phyloP scores from a whole-genome alignment of 2,797 vertebrate species.

The Catostomus latipinnis region DNA sequence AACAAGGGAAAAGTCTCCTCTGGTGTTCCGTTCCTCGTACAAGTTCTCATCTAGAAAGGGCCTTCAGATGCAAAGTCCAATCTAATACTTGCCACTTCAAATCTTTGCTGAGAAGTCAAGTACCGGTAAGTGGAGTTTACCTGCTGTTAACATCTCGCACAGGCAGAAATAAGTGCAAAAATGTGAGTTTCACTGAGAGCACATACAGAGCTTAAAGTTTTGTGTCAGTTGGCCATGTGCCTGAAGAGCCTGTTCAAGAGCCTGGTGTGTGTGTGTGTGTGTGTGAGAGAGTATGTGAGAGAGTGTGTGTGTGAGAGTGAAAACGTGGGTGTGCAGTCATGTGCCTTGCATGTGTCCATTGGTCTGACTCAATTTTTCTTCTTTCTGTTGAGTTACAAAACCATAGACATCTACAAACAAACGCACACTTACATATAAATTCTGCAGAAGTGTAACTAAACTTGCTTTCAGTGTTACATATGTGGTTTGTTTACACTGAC shows the following conservation, averaged over 20 bases:
- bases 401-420: background rate
- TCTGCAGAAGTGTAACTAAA: background rate
- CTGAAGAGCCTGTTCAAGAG: slow-evolving; percentile 22
- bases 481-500: background rate
- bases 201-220: background rate
- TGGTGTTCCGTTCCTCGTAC: no score
- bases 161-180: background rate
- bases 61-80: no score
- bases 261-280: background rate
- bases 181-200: background rate
- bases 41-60: no score
- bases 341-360: slow-evolving; percentile 18
- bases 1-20: no score
- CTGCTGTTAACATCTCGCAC: background rate
- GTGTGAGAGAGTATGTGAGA: background rate
- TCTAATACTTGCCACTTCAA: background rate
- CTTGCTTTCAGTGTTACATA: background rate
- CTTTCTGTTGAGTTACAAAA: background rate
- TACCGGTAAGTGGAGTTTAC: background rate
- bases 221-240: slow-evolving; percentile 13
- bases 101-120: background rate
- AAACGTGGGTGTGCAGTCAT: slow-evolving; percentile 4
- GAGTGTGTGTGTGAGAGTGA: slow-evolving; percentile 3
- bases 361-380: slow-evolving; percentile 14
- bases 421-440: background rate